Percentiles rank a stretch among this genome's conserved stretches.
Evolutionary conservation across 2,113 vertebrate species (phyloP).

Genomic region (Spea bombifrons): DNA sequence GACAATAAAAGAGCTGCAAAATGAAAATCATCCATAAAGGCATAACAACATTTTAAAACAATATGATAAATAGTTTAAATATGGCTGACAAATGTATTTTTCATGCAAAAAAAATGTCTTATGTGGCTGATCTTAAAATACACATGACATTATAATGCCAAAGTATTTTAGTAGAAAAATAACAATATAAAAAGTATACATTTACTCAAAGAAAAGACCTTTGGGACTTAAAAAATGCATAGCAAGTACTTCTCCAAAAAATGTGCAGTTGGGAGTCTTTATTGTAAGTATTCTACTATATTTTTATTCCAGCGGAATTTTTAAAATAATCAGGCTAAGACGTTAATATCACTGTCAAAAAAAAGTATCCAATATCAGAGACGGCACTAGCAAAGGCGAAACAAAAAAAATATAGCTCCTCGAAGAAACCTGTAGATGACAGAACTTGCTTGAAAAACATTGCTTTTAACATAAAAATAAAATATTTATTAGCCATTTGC

Average conservation of each 20-base stretch:
- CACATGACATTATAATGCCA: neutral
- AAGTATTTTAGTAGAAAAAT: neutral
- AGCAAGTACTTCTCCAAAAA: slow-evolving; percentile 10
- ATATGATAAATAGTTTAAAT: no score
- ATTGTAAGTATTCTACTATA: neutral
- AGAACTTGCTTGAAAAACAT: neutral
- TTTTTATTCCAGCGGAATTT: slow-evolving; percentile 5
- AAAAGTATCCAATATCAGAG: neutral
- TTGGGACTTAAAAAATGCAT: slow-evolving; percentile 23
- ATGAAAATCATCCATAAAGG: no score
- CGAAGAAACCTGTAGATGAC: neutral
- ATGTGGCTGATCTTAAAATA: slow-evolving; percentile 9
- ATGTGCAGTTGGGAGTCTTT: neutral
- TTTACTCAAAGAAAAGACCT: slow-evolving; percentile 9
- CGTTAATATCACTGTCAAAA: neutral
- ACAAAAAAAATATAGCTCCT: neutral
- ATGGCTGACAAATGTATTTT: no score
- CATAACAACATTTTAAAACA: no score
- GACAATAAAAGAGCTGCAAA: no score
- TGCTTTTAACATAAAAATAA: neutral
- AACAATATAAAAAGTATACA: slow-evolving; percentile 14
- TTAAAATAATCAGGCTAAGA: slow-evolving; percentile 9
- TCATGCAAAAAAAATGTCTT: neutral
- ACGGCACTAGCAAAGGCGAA: neutral
- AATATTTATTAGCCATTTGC: slow-evolving; percentile 4